Percentiles rank a stretch among this genome's conserved stretches.
Evolutionary conservation across 2,113 vertebrate species (phyloP).

Genomic region (Phaethon lepturus): DNA sequence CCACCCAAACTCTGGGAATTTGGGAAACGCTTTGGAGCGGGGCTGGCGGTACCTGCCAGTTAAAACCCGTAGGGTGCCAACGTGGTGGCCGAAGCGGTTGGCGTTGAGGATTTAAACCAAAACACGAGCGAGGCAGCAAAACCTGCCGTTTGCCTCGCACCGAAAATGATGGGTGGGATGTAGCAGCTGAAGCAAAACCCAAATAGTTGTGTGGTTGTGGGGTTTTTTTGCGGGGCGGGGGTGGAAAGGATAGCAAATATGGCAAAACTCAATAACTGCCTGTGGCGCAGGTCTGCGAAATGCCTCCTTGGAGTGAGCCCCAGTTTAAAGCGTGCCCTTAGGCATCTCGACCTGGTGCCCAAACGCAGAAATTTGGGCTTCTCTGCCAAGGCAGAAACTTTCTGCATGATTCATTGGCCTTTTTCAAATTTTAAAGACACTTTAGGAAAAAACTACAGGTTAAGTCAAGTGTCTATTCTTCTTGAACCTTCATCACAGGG

Average conservation of each 20-base stretch:
- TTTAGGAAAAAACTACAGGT: neutral
- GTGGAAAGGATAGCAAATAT: neutral
- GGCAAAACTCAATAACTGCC: neutral
- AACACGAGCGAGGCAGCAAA: rapidly evolving
- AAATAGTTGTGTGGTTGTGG: no score
- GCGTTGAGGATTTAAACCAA: neutral
- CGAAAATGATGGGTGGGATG: rapidly evolving
- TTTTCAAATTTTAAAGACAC: rapidly evolving
- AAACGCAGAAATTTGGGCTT: rapidly evolving
- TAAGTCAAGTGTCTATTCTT: neutral
- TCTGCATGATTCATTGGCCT: neutral
- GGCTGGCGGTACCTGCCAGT: neutral
- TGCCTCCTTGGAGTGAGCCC: neutral
- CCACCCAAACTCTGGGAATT: neutral
- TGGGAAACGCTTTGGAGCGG: neutral
- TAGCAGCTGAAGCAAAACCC: neutral
- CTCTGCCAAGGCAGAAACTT: neutral
- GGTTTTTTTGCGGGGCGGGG: neutral
- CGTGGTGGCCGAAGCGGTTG: neutral
- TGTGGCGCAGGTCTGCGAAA: neutral
- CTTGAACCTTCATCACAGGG: rapidly evolving
- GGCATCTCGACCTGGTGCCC: neutral
- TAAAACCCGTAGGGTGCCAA: rapidly evolving
- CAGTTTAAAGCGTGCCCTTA: neutral
- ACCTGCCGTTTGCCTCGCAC: rapidly evolving